These are phyloP conservation scores for Trachelus tabidus DNA, from an alignment of 2,888 invertebrate species.

Conservation along the genomic window DNA sequence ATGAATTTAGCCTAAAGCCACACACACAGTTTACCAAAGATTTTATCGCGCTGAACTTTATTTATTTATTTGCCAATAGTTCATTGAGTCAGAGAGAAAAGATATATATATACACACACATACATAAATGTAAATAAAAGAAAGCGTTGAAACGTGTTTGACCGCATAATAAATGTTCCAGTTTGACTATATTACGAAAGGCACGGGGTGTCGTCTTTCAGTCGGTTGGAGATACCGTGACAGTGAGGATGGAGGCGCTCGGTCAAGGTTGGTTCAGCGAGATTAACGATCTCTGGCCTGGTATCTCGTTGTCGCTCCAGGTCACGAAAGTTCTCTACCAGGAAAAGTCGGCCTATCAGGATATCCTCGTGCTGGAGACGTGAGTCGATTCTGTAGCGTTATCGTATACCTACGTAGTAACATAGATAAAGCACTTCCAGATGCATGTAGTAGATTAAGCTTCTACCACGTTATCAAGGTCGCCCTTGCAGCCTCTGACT, in stretches of 20 bases:
- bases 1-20: not conserved
- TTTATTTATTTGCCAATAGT: not conserved
- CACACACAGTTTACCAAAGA: not conserved
- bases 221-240: slow-evolving; percentile 17
- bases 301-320: slow-evolving; percentile 88
- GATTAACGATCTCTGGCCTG: slow-evolving; percentile 90
- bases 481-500: not conserved
- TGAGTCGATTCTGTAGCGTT: slow-evolving; percentile 61
- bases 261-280: slow-evolving; percentile 94
- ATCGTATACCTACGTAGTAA: not conserved
- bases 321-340: slow-evolving; percentile 82
- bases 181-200: not conserved
- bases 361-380: slow-evolving; percentile 86
- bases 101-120: not conserved
- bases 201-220: slow-evolving; percentile 25
- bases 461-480: too few relatives aligned
- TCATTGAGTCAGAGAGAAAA: not conserved
- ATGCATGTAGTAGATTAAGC: not conserved
- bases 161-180: slow-evolving; percentile 30
- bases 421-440: not conserved
- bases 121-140: not conserved
- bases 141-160: slow-evolving; percentile 35
- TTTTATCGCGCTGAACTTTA: not conserved
- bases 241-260: slow-evolving; percentile 74
- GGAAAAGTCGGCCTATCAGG: slow-evolving; percentile 86